phyloP scores from a whole-genome alignment of 2,797 vertebrate species.

The Lepus townsendii region DNA sequence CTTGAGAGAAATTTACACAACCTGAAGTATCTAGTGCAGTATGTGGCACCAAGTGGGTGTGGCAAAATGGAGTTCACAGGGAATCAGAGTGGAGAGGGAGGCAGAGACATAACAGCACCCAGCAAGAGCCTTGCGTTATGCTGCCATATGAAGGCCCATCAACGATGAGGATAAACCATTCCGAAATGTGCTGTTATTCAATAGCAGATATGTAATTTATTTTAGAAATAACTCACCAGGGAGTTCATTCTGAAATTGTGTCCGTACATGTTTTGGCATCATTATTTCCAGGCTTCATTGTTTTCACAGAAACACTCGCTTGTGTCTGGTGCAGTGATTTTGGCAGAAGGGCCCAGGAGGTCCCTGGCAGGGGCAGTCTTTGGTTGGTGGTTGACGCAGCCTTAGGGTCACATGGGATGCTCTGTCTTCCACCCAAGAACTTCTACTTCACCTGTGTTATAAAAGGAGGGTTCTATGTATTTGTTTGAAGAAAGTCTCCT shows the following conservation, averaged over 20 bases:
- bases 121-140: fast-evolving
- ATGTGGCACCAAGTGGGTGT: not conserved
- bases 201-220: not conserved
- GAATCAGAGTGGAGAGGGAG: not conserved
- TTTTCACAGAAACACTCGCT: not conserved
- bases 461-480: not conserved
- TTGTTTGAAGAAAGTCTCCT: not conserved
- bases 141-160: not conserved
- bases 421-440: not conserved
- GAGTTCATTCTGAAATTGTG: not conserved
- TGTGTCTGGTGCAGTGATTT: not conserved
- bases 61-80: fast-evolving
- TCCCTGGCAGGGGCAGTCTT: fast-evolving
- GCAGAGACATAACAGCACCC: not conserved
- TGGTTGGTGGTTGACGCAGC: fast-evolving
- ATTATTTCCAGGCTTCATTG: not conserved
- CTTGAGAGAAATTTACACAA: not conserved
- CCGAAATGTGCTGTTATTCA: not conserved
- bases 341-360: not conserved
- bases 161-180: fast-evolving
- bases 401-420: fast-evolving
- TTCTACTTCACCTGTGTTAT: not conserved
- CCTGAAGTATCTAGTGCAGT: not conserved
- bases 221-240: not conserved
- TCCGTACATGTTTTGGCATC: not conserved